These are phyloP conservation scores for Brachyhypopomus occidentalis DNA, from an alignment of 2,113 vertebrate species.

Conservation along the genomic window DNA sequence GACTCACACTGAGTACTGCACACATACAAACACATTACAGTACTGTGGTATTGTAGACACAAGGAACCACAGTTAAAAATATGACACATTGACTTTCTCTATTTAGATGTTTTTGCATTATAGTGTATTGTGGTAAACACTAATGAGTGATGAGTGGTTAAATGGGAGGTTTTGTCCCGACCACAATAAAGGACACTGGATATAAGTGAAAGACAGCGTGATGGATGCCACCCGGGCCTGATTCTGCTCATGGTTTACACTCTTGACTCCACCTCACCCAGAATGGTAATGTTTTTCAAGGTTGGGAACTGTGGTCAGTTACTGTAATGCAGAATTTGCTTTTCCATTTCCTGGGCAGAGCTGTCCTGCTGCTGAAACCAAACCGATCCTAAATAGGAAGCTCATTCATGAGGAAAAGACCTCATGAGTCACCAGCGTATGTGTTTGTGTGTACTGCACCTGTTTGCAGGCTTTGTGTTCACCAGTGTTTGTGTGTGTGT, in stretches of 20 bases:
- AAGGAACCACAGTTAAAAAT: no score
- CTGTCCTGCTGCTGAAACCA: slow-evolving; percentile 1
- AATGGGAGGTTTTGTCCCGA: neutral
- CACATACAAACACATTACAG: no score
- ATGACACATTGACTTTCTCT: no score
- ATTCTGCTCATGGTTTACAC: neutral
- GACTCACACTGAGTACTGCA: no score
- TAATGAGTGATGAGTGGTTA: no score
- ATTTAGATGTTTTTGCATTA: no score
- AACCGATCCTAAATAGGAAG: slow-evolving; percentile 33
- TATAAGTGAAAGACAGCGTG: slow-evolving; percentile 18
- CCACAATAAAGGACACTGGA: neutral
- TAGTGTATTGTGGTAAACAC: no score
- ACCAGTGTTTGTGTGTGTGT: slow-evolving; percentile 33
- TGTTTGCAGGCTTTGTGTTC: slow-evolving; percentile 1
- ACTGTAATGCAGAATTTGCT: slow-evolving; percentile 37
- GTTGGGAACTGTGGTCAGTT: slow-evolving; percentile 45
- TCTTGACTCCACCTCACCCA: slow-evolving; percentile 22
- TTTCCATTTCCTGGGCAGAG: slow-evolving; percentile 38
- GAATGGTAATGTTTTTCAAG: slow-evolving; percentile 39
- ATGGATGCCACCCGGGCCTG: slow-evolving; percentile 6
- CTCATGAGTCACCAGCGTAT: slow-evolving; percentile 14
- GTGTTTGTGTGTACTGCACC: slow-evolving; percentile 25
- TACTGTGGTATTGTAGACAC: no score
- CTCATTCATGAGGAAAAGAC: slow-evolving; percentile 22